Percentiles rank a stretch among this genome's conserved stretches.
Conservation (phyloP, 1,140 invertebrate genomes). For the Drosophila erecta region DNA sequence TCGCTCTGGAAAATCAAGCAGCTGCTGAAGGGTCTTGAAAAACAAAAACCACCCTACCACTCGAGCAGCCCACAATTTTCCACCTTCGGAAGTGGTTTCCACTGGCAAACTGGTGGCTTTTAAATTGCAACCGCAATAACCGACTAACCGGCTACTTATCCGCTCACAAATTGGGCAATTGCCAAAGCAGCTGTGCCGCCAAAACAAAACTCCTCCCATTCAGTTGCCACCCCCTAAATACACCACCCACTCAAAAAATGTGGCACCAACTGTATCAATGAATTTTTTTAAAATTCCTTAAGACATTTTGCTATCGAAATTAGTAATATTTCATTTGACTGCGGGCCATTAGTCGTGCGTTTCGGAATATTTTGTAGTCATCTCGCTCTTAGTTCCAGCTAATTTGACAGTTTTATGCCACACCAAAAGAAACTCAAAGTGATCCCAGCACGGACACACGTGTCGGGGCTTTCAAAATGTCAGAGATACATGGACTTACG, state of each 20-base stretch:
- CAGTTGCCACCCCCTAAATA: background rate
- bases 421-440: constrained; percentile 51
- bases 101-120: constrained; percentile 26
- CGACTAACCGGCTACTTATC: constrained; percentile 34
- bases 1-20: constrained; percentile 68
- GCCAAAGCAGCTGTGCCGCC: constrained; percentile 35
- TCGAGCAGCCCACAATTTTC: constrained; percentile 33
- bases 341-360: constrained; percentile 32
- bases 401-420: constrained; percentile 79
- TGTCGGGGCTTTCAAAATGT: constrained; percentile 75
- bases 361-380: constrained; percentile 52
- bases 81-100: constrained; percentile 37
- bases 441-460: constrained; percentile 52
- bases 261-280: constrained; percentile 12
- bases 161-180: constrained; percentile 57
- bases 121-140: constrained; percentile 59
- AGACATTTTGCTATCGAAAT: constrained; percentile 55
- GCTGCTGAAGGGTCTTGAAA: constrained; percentile 48
- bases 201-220: constrained; percentile 9
- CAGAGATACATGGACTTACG: constrained; percentile 63
- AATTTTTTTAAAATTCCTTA: constrained; percentile 37
- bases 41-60: constrained; percentile 9
- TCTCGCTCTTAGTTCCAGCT: constrained; percentile 65
- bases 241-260: background rate
- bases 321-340: constrained; percentile 56